phyloP scores from a whole-genome alignment of 2,797 vertebrate species.

The Oreonectes daqikongensis region DNA sequence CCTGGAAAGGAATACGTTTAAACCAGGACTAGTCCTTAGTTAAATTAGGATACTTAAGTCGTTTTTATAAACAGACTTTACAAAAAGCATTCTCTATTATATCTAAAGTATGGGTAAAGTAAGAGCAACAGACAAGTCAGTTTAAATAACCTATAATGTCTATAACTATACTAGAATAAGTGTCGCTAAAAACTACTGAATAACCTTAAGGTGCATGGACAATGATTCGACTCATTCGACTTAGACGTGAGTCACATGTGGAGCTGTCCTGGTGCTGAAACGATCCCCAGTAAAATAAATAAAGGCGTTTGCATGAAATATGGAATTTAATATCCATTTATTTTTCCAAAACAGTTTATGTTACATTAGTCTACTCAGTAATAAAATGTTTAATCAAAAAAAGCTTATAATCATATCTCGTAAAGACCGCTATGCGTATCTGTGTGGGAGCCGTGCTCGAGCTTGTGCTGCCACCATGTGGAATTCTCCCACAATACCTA shows the following conservation, averaged over 20 bases:
- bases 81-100: too few relatives aligned
- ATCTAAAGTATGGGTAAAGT: too few relatives aligned
- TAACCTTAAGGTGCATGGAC: too few relatives aligned
- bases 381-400: background rate
- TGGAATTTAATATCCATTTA: background rate
- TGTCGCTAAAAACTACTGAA: too few relatives aligned
- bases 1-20: too few relatives aligned
- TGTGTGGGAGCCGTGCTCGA: background rate
- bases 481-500: conserved; percentile 42
- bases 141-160: too few relatives aligned
- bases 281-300: background rate
- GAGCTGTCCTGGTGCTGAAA: conserved; percentile 66
- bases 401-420: background rate
- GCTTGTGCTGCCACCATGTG: conserved; percentile 76
- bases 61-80: too few relatives aligned
- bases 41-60: too few relatives aligned
- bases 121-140: too few relatives aligned
- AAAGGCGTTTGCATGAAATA: background rate
- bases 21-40: too few relatives aligned
- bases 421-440: background rate
- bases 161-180: too few relatives aligned
- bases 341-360: background rate
- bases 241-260: background rate
- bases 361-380: background rate
- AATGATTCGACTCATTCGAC: too few relatives aligned